These are phyloP conservation scores for Miichthys miiuy DNA, from an alignment of 2,797 vertebrate species.

Conservation along the genomic window DNA sequence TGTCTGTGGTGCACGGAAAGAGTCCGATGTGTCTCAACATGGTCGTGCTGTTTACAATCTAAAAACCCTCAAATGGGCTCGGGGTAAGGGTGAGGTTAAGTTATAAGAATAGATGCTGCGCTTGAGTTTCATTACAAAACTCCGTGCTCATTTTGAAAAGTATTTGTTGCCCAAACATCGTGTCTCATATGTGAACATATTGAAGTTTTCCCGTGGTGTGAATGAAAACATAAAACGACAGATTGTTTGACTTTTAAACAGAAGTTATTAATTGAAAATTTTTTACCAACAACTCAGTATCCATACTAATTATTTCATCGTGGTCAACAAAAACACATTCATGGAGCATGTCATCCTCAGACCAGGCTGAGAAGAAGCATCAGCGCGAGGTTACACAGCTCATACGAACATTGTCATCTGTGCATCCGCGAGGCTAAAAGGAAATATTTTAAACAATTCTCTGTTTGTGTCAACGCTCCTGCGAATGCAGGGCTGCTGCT, in stretches of 20 bases:
- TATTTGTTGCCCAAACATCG: conserved; percentile 15
- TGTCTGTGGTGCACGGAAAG: conserved; percentile 56
- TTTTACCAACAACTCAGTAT: too few species aligned
- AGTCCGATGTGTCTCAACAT: conserved; percentile 65
- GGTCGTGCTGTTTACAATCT: conserved; percentile 63
- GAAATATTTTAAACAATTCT: conserved; percentile 44
- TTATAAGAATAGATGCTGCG: conserved; percentile 42
- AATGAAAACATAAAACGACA: neutral
- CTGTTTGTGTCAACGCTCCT: conserved; percentile 52
- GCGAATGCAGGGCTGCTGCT: conserved; percentile 64
- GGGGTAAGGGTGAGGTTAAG: conserved; percentile 39
- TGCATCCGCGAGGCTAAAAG: conserved; percentile 1
- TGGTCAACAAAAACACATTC: neutral
- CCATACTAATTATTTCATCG: neutral
- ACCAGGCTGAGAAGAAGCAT: conserved; percentile 2
- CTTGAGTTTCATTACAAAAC: conserved; percentile 21
- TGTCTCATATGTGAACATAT: neutral
- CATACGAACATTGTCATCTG: conserved; percentile 20
- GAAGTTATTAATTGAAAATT: neutral
- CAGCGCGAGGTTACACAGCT: neutral
- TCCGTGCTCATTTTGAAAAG: neutral
- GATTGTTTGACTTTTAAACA: neutral
- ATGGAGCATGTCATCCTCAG: neutral
- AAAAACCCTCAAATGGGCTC: conserved; percentile 37
- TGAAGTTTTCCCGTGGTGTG: neutral